Percentiles rank a stretch among this genome's conserved stretches.
Conservation (phyloP, 2,113 vertebrate species). For the Takifugu bimaculatus region DNA sequence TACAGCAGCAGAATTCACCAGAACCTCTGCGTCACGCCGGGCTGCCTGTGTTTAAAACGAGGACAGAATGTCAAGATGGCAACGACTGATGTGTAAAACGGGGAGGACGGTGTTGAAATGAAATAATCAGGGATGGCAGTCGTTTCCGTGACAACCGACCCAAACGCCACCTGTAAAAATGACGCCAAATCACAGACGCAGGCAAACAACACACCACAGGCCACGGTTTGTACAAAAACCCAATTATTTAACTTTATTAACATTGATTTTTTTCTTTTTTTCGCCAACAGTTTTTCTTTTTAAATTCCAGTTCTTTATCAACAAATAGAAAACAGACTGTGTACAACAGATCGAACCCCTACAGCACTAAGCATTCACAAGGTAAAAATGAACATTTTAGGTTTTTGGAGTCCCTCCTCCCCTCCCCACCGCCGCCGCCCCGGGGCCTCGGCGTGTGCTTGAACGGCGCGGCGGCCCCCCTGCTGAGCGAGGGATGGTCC, state of each 20-base stretch:
- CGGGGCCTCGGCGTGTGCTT: slow-evolving; percentile 54
- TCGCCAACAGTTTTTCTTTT: slow-evolving; percentile 68
- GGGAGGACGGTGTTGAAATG: too few relatives aligned
- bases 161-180: not conserved
- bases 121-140: not conserved
- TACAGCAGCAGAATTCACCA: too few relatives aligned
- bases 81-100: too few relatives aligned
- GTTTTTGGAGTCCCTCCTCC: slow-evolving; percentile 48
- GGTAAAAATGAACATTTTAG: slow-evolving; percentile 90
- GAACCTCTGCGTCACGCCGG: too few relatives aligned
- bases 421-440: slow-evolving; percentile 15
- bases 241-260: slow-evolving; percentile 99
- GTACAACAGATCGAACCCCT: slow-evolving; percentile 96
- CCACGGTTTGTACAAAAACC: slow-evolving; percentile 86
- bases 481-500: slow-evolving; percentile 74
- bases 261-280: slow-evolving; percentile 82
- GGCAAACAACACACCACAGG: slow-evolving; percentile 33
- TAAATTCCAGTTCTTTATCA: slow-evolving; percentile 85
- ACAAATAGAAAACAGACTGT: slow-evolving; percentile 99
- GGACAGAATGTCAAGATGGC: too few relatives aligned
- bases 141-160: not conserved
- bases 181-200: not conserved
- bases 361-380: slow-evolving; percentile 99
- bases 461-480: slow-evolving; percentile 23
- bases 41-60: too few relatives aligned